Base-by-base conservation (phyloP, 2,888 invertebrate genomes). In the Andrena dorsata region DNA sequence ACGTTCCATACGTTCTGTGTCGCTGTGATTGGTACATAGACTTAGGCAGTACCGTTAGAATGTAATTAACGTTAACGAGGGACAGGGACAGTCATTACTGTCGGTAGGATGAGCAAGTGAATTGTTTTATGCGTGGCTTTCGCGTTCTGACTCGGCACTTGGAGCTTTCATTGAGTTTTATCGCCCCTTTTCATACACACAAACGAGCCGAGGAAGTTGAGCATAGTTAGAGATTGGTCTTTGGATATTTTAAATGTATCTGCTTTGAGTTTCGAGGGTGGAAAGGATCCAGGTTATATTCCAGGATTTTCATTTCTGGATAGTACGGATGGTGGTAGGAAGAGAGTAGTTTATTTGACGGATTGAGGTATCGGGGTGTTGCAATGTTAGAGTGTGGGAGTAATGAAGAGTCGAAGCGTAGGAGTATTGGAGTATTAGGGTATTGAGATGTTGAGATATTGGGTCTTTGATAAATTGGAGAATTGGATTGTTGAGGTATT, bases 1-100 rank as follows among this genome's bases (percentile, higher is more conserved):
- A 86, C 75, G 68, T 82, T 86, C 23, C 71, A 86, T 72, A 80
- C 82, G 71, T 87, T 82, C 86, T 89, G 87, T 92, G 86, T 92
- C 82, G 86, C 91, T 92, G 91, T 92, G 91, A 92, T 92, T 86
- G 87, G 83, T 89, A 88, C 80, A 86, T 90, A 90, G 88, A 83
- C 41, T 84, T 88, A 89, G 87, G 74, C 66, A 81, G 82, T 88
- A 78, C 71, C 83, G 60, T 81, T 86, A 88, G 80, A 81, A 53
- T 53, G 69, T 82, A 88, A 88, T 87, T 85, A 84, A 82, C 71
- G 74, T 87, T 84, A 84, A 66, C 20, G 13, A 66, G 65, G 66
- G 68, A 41, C 41, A 47, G 53, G 20, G 69, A 80, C 84, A 85
- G 87, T 80, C 70, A 80, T 83, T 79, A 84, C 74, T 86, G 78